Evolutionary conservation across 30 jellyfish, hydroid and myxozoan species (phyloP).

Genomic region (Aurelia sp.): DNA sequence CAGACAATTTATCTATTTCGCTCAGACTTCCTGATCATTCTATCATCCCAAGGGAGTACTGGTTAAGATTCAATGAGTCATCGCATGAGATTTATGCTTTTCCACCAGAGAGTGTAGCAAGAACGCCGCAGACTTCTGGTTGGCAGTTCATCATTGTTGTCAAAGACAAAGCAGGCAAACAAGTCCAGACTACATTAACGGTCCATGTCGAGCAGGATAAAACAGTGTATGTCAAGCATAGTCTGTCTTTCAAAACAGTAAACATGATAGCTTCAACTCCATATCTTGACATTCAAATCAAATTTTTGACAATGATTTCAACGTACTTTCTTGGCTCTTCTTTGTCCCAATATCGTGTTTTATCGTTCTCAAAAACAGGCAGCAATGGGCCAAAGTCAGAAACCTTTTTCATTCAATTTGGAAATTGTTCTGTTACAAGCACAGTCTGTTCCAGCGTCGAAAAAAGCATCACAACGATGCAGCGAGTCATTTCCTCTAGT

Average conservation of each 20-base stretch:
- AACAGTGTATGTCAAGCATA: constrained; percentile 12
- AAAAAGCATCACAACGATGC: constrained; percentile 12
- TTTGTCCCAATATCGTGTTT: constrained; percentile 62
- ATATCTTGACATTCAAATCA: constrained; percentile 70
- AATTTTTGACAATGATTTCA: constrained; percentile 53
- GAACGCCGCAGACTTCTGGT: constrained; percentile 45
- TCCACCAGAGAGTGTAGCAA: constrained; percentile 68
- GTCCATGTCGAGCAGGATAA: constrained; percentile 22
- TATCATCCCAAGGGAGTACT: constrained; percentile 50
- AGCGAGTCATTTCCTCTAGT: not conserved
- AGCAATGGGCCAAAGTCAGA: constrained; percentile 56
- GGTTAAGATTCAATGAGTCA: constrained; percentile 78
- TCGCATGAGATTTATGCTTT: constrained; percentile 67
- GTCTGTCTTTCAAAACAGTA: constrained; percentile 50
- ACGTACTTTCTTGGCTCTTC: constrained; percentile 30
- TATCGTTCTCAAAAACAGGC: constrained; percentile 38
- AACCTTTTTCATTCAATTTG: constrained; percentile 43
- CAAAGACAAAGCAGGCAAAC: constrained; percentile 65
- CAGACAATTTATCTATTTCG: constrained; percentile 56
- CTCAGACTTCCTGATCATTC: constrained; percentile 36
- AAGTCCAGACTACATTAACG: constrained; percentile 23
- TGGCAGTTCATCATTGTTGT: constrained; percentile 47
- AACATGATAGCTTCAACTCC: constrained; percentile 24
- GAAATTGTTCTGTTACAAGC: constrained; percentile 65
- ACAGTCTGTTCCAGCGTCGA: constrained; percentile 28